These are phyloP conservation scores for Aporrectodea caliginosa DNA, from an alignment of 1,140 invertebrate genomes.

Conservation along the genomic window DNA sequence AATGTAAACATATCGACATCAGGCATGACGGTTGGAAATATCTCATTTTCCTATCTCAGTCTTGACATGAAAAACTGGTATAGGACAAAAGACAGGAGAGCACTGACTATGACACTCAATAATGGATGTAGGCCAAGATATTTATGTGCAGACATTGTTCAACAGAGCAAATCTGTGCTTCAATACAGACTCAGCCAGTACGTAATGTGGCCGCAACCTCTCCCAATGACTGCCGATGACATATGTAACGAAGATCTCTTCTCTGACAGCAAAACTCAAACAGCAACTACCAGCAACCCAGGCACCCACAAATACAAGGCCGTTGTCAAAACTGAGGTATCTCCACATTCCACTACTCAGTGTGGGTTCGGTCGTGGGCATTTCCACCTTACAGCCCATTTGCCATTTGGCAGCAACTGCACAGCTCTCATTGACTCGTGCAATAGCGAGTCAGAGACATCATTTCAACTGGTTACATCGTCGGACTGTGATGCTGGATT, in stretches of 20 bases:
- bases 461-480: background rate
- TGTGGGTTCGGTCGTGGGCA: background rate
- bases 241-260: slow-evolving; percentile 11
- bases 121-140: slow-evolving; percentile 26
- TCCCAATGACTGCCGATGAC: slow-evolving; percentile 6
- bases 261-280: background rate
- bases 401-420: background rate
- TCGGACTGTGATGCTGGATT: background rate
- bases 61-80: slow-evolving; percentile 13
- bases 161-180: background rate
- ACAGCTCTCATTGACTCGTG: background rate
- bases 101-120: background rate
- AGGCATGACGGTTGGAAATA: background rate
- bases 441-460: background rate
- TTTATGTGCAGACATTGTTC: slow-evolving; percentile 12
- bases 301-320: background rate
- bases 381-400: background rate
- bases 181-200: slow-evolving; percentile 16
- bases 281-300: background rate
- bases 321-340: background rate
- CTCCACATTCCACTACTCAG: too few species aligned
- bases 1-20: slow-evolving; percentile 1
- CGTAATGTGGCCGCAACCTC: slow-evolving; percentile 6
- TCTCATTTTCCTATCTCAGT: background rate
- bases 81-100: background rate